These are phyloP conservation scores for Lamellibrachia satsuma DNA, from an alignment of 2,888 invertebrate species.

Conservation along the genomic window DNA sequence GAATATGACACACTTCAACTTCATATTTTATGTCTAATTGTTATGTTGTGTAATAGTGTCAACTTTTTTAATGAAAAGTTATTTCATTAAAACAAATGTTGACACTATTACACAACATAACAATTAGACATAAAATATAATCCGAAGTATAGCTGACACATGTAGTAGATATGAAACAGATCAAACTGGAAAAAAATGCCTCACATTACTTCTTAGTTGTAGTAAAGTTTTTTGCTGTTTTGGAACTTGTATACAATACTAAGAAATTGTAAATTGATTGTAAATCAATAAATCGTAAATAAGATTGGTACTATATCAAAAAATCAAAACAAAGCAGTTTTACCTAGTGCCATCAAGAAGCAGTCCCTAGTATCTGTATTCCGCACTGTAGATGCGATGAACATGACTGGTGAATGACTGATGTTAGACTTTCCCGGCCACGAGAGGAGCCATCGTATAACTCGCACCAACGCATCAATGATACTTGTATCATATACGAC, in stretches of 20 bases:
- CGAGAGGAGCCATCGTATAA: background rate
- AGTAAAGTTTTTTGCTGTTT: background rate
- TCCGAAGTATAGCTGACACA: too few relatives aligned
- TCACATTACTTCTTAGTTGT: background rate
- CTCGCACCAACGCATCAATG: background rate
- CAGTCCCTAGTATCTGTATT: background rate
- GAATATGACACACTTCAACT: too few relatives aligned
- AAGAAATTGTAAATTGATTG: background rate
- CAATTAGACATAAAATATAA: too few relatives aligned
- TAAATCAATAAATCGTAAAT: background rate
- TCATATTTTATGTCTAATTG: too few relatives aligned
- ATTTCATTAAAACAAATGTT: background rate
- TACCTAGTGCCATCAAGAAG: constrained; percentile 4
- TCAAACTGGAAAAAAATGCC: too few relatives aligned
- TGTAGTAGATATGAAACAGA: too few relatives aligned
- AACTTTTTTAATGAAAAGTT: background rate
- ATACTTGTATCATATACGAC: background rate
- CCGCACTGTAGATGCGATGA: background rate
- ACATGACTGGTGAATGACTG: background rate
- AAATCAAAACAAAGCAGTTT: background rate
- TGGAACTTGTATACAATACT: background rate
- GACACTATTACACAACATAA: background rate
- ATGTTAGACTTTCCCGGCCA: background rate
- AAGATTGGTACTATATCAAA: background rate
- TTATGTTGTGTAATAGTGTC: too few relatives aligned